These are phyloP conservation scores for Megalops atlanticus DNA, from an alignment of 2,113 vertebrate genomes.

Conservation along the genomic window DNA sequence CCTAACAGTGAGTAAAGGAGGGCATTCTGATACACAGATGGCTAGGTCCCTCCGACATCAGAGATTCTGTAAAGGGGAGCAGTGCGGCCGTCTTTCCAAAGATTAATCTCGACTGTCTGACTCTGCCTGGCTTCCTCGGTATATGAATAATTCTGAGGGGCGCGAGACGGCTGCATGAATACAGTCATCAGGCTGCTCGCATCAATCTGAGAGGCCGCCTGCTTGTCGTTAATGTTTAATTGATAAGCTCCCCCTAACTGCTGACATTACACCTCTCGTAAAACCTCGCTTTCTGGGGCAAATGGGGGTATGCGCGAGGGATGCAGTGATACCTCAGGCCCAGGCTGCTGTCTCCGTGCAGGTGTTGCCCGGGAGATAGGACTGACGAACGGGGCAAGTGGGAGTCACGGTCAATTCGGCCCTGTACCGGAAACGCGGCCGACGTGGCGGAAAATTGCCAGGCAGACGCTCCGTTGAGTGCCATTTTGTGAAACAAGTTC, in stretches of 20 bases:
- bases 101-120: not conserved
- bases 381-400: not conserved
- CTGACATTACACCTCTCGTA: not conserved
- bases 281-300: not conserved
- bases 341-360: not conserved
- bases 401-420: slow-evolving; percentile 9
- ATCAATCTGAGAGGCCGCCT: not conserved
- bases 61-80: not conserved
- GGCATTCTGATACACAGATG: not conserved
- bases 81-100: not conserved
- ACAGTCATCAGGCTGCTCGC: not conserved
- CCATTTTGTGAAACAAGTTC: not conserved
- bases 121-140: not conserved
- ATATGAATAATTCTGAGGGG: not conserved
- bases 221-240: not conserved
- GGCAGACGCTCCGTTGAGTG: not conserved
- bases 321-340: not conserved
- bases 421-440: not conserved
- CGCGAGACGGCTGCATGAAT: not conserved
- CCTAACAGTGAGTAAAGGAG: too few species aligned
- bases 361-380: not conserved
- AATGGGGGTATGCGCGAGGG: not conserved
- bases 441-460: not conserved
- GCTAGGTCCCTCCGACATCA: not conserved
- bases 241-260: not conserved